phyloP scores from a whole-genome alignment of 2,888 invertebrate genomes.

The Macaria notata region DNA sequence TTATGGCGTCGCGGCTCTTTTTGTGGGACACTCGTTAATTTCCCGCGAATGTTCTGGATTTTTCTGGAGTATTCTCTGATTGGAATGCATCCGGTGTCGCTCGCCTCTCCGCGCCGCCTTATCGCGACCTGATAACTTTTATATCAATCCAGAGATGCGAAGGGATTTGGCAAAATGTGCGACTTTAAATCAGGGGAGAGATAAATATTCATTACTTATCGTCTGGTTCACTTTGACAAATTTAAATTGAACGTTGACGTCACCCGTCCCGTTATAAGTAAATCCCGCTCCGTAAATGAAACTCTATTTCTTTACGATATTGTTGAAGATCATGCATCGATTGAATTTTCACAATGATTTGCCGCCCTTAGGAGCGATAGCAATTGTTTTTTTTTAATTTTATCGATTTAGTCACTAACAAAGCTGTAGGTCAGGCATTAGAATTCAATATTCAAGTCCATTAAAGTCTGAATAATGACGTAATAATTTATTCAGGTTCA shows the following conservation, averaged over 20 bases:
- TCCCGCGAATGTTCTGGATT: conserved; percentile 22
- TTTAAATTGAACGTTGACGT: neutral
- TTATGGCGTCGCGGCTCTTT: conserved; percentile 16
- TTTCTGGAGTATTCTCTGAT: conserved; percentile 30
- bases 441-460: no score
- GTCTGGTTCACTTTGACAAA: conserved; percentile 5
- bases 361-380: no score
- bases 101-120: conserved; percentile 24
- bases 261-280: no score
- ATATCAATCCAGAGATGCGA: conserved; percentile 26
- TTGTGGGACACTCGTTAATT: conserved; percentile 27
- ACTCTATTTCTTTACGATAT: no score
- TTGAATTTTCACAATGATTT: no score
- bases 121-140: conserved; percentile 30
- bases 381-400: no score
- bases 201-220: conserved; percentile 23
- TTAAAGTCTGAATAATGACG: neutral
- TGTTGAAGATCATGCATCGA: no score
- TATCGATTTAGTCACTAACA: no score
- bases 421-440: no score
- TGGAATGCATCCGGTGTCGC: conserved; percentile 35
- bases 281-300: no score
- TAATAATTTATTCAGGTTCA: conserved; percentile 11
- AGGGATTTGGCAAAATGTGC: conserved; percentile 24
- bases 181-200: conserved; percentile 15